Evolutionary conservation across 2,888 invertebrate genomes (phyloP).

Genomic region (Lasioglossum calceatum): DNA sequence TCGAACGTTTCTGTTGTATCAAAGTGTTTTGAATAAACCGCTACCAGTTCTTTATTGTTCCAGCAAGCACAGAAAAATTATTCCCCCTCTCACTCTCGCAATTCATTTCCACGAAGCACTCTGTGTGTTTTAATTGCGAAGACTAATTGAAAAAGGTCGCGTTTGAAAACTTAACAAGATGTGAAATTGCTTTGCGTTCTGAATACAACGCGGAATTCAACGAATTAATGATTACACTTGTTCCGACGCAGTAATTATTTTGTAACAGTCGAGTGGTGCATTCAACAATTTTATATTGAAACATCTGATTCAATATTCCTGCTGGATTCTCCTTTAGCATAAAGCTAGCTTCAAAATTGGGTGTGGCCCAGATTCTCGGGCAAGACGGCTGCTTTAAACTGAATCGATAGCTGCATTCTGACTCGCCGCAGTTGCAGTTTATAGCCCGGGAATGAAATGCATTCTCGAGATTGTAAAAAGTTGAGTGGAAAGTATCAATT

Average conservation of each 20-base stretch:
- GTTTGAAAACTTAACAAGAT: background rate
- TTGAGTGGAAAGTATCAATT: background rate
- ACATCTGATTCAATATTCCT: background rate
- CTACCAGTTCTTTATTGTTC: background rate
- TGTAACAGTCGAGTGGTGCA: background rate
- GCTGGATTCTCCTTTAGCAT: background rate
- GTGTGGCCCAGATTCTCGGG: constrained; percentile 12
- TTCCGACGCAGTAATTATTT: background rate
- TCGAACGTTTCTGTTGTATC: background rate
- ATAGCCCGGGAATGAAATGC: background rate
- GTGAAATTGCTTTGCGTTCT: background rate
- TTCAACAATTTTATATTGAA: background rate
- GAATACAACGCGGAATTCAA: background rate
- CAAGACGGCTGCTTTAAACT: constrained; percentile 10
- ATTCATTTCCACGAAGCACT: background rate
- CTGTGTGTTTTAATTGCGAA: background rate
- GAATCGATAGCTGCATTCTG: constrained; percentile 1
- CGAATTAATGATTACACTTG: background rate
- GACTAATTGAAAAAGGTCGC: background rate
- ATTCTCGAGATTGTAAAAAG: background rate
- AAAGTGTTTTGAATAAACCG: background rate
- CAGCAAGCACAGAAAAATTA: background rate
- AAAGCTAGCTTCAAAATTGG: background rate
- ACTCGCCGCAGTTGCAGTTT: background rate
- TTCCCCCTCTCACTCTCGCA: background rate